These are phyloP conservation scores for Megalops atlanticus DNA, from an alignment of 2,113 vertebrate species.

Conservation along the genomic window DNA sequence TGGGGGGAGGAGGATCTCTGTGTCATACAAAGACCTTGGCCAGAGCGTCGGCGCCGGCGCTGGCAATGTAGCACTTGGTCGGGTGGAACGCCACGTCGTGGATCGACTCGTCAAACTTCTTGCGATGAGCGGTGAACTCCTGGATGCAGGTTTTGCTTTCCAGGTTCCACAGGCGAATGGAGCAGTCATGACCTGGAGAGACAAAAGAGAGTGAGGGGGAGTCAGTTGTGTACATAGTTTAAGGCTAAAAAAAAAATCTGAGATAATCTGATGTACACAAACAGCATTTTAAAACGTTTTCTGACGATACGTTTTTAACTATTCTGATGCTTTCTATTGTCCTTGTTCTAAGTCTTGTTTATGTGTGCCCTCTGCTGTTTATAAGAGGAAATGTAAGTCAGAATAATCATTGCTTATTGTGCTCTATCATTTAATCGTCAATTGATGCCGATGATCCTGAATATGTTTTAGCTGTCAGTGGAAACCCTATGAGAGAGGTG, in stretches of 20 bases:
- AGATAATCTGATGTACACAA: not conserved
- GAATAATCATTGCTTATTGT: not conserved
- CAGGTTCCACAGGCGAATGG: constrained; percentile 97
- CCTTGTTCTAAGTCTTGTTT: not conserved
- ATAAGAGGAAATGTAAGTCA: not conserved
- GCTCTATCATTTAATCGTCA: not conserved
- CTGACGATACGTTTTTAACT: not conserved
- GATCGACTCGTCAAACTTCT: constrained; percentile 97
- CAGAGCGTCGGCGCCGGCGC: constrained; percentile 95
- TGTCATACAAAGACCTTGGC: constrained; percentile 99
- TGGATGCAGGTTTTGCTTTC: constrained; percentile 99
- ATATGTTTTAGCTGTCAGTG: no score
- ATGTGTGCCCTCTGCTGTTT: constrained; percentile 13
- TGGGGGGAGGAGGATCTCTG: constrained; percentile 55
- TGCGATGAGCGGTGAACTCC: constrained; percentile 97
- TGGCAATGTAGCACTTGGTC: constrained; percentile 96
- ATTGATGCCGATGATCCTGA: not conserved
- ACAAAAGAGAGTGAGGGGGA: constrained; percentile 18
- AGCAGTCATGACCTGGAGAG: constrained; percentile 94
- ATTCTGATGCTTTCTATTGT: not conserved
- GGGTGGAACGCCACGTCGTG: constrained; percentile 98
- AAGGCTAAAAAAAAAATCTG: no score
- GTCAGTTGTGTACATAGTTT: no score
- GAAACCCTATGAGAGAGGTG: not conserved
- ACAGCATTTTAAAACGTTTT: no score